Base-by-base conservation (phyloP, 2,113 vertebrate species). In the Seriola quinqueradiata region DNA sequence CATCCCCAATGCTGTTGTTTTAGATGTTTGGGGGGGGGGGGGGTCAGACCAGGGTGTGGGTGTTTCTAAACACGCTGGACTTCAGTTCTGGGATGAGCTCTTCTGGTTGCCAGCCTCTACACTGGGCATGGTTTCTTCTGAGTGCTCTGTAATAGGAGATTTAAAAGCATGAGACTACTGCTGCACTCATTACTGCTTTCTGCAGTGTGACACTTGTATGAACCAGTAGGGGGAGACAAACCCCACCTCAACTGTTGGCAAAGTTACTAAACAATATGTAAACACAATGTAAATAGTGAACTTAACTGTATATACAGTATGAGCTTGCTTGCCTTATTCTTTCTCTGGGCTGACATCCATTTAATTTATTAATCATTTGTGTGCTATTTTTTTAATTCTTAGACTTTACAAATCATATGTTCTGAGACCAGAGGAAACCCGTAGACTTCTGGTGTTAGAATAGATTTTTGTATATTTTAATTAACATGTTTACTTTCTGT, bases 311-410 rank as follows among this genome's bases (percentile, higher is more conserved):
- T 59, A 93, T 88, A 83, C 38, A 87, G 50, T 40, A 82, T 81
- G 75, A 93, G 92, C 90, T 94, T 93, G 89, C 91, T 95, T 93
- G 93, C 92, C 92, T 94, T 95, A 93, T 85, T 90, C 67, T 88
- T 86, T 85, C 61, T 86, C 63, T 84, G 87, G 58, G 71, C 72
- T 82, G 46, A 73, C 79, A 70, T 75, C 13, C 2, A 7, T 79
- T 68, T 48, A 4, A 28, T 58, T 74, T 71, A 64, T 46, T 59
- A 75, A 78, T 46, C 0, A 44, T 61, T 73, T 79, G 64, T 82
- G 54, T 64, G 48, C 52, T 61, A 67, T 68, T 71, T 21, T 34
- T 54, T 57, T 25, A 3, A 13, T 77, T 36, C 40, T 66, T 82
- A 23, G 54, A 75, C 46, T 64, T 82, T 66, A 86, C 32, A 67